A percentile compares a stretch with the other conserved stretches of the same genome.
These are phyloP conservation scores for Fukomys damarensis DNA, from an alignment of 2,113 vertebrate species.

Conservation along the genomic window DNA sequence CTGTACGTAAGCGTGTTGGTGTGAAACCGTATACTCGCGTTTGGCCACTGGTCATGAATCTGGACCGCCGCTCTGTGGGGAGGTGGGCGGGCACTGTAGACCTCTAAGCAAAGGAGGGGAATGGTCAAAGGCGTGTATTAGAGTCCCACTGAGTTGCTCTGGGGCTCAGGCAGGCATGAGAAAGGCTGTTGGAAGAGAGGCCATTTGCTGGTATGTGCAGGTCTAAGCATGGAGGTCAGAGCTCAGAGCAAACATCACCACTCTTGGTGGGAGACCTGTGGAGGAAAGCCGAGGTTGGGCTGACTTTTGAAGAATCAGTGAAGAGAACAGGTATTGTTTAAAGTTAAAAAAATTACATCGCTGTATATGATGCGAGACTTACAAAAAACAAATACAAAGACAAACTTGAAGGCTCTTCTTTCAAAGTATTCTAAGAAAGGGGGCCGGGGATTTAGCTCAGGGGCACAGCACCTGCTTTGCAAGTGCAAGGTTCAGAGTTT, in stretches of 20 bases:
- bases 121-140: neutral
- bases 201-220: neutral
- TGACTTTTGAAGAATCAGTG: neutral
- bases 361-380: neutral
- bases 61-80: neutral
- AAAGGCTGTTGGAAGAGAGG: neutral
- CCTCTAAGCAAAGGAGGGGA: neutral
- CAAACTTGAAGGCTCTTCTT: neutral
- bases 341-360: neutral
- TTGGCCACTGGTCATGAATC: neutral
- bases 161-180: neutral
- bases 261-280: neutral
- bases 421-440: slow-evolving; percentile 15
- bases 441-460: no score
- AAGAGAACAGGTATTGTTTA: neutral
- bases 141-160: neutral
- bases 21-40: neutral
- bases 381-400: neutral
- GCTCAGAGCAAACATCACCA: neutral
- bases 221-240: neutral
- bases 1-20: neutral
- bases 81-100: neutral
- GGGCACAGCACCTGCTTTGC: no score
- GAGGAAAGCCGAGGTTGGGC: neutral
- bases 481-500: no score